Base-by-base conservation (phyloP, 2,797 vertebrate genomes). In the Ctenochaetus hawaiiensis region DNA sequence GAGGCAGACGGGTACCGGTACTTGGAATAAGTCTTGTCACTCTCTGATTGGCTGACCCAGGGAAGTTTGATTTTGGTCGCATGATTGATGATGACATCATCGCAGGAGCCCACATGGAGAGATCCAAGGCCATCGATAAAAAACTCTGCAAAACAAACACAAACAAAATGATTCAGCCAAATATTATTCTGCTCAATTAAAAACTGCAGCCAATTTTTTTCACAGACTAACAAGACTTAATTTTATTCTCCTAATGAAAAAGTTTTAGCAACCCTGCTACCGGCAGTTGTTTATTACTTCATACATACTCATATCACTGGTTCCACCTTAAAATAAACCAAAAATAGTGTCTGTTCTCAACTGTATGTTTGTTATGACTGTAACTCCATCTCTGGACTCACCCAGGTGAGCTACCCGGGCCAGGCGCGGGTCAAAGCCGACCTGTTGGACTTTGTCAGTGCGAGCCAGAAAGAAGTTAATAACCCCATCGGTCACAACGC, bases 401-500 rank as follows among this genome's bases (percentile, higher is more conserved):
- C 97, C 97, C 20, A 97, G 91, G 78, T 99, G 97, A 6, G 95
- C 97, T 1, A 97, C 95, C 0, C 97, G 93, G 56, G 93, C 85
- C 52, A 98, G 92, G 0, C 96, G 96, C 0, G 97, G 97, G 81
- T 98, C 97, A 74, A 99, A 99, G 48, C 97, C 97, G 9, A 97
- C 97, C 90, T 97, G 96, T 37, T 96, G 96, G 72, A 98, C 94
- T 89, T 97, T 97, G 64, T 97, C 96, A 0, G 97, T 98, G n/a
- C 96, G 96, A 47, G 96, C 98, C 81, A 98, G 89, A 87, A 99
- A 99, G 92, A 99, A 99, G 92, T 99, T 99, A 26, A 98, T 95
- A n/a, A 98, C 97, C 0, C 96, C 97, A 1, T 99, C 97, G 0
- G 97, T 96, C 78, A 99, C 94, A 12, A 98, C 97, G 1, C 98